Conservation (phyloP, 2,797 vertebrate genomes). For the Gastrophryne carolinensis region DNA sequence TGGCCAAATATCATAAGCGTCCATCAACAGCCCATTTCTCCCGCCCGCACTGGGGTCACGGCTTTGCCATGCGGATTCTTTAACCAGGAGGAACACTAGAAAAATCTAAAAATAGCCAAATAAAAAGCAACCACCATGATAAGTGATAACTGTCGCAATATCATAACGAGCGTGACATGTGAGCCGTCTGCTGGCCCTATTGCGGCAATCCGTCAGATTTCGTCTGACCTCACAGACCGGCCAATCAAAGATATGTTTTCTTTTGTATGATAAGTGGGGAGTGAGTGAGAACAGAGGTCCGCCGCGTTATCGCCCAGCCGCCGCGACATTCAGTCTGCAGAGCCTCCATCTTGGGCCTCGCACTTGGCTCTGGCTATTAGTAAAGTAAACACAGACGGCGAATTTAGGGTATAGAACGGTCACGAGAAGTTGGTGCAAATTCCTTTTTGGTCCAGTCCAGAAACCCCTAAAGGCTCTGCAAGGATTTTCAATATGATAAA, state of each 20-base stretch:
- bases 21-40: background rate
- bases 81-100: background rate
- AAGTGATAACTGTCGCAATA: background rate
- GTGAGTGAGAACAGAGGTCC: background rate
- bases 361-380: too few relatives aligned
- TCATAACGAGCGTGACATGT: background rate
- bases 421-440: too few relatives aligned
- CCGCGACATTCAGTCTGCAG: too few relatives aligned
- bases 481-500: too few relatives aligned
- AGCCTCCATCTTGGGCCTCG: too few relatives aligned
- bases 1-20: background rate
- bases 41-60: background rate
- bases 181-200: background rate
- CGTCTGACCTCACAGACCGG: background rate
- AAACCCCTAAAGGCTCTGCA: too few relatives aligned
- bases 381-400: too few relatives aligned
- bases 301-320: background rate
- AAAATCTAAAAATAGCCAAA: background rate
- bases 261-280: conserved; percentile 22
- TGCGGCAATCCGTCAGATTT: background rate
- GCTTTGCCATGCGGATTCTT: background rate
- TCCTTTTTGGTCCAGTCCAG: too few relatives aligned
- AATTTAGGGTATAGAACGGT: too few relatives aligned
- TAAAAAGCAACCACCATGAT: background rate
- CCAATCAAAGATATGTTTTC: conserved; percentile 15